Evolutionary conservation across 2,888 invertebrate genomes (phyloP).

Genomic region (Ctenicera cuprea): DNA sequence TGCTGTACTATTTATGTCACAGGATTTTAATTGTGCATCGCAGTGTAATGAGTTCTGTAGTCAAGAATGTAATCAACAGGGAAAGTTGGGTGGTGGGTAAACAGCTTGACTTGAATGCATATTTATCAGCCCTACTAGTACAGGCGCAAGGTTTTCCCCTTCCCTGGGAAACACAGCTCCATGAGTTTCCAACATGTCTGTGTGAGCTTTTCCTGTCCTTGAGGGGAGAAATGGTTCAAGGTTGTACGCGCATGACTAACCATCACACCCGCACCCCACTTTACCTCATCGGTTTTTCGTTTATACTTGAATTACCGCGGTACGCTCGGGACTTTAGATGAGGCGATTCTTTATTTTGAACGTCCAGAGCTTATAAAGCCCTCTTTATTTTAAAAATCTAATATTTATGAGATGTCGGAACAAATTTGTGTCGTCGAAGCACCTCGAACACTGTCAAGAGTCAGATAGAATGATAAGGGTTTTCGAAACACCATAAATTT

Average conservation of each 20-base stretch:
- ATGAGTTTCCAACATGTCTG: constrained; percentile 19
- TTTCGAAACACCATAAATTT: no score
- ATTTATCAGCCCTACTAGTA: constrained; percentile 14
- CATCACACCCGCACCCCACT: constrained; percentile 9
- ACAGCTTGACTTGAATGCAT: neutral
- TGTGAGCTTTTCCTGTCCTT: constrained; percentile 23
- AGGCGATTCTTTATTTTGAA: constrained; percentile 1
- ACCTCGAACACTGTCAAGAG: no score
- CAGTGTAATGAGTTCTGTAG: neutral
- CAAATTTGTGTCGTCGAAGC: no score
- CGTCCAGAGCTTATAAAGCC: neutral
- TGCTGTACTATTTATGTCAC: no score
- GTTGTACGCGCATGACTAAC: constrained; percentile 26
- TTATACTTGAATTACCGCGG: constrained; percentile 30
- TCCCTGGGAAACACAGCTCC: neutral
- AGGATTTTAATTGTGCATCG: neutral
- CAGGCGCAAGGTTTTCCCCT: neutral
- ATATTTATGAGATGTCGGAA: constrained; percentile 4
- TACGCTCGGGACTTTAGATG: constrained; percentile 12
- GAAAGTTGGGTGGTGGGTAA: constrained; percentile 10
- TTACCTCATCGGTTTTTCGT: constrained; percentile 18
- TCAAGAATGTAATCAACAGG: constrained; percentile 8
- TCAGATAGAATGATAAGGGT: no score
- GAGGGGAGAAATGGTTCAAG: constrained; percentile 28
- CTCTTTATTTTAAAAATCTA: neutral